These are phyloP conservation scores for Taurulus bubalis DNA, from an alignment of 2,113 vertebrate species.

Conservation along the genomic window DNA sequence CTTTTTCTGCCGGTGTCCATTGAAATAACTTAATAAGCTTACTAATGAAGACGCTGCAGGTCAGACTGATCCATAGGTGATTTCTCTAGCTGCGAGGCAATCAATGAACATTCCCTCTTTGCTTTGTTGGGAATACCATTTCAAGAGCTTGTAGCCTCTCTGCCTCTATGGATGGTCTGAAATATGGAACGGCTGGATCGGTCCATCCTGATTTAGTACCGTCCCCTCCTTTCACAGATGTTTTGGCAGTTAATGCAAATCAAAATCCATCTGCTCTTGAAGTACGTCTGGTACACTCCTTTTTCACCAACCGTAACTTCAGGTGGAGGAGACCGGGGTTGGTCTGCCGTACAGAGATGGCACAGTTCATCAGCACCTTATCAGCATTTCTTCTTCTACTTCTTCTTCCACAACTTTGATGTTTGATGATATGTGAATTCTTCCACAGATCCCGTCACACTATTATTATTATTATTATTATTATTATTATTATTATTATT, in stretches of 20 bases:
- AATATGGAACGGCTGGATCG: neutral
- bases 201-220: neutral
- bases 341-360: constrained; percentile 15
- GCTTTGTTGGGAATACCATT: constrained; percentile 6
- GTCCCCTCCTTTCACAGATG: neutral
- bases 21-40: constrained; percentile 45
- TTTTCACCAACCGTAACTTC: neutral
- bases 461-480: neutral
- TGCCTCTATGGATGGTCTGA: neutral
- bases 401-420: neutral
- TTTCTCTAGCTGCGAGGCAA: constrained; percentile 25
- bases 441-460: neutral
- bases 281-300: neutral
- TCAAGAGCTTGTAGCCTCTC: neutral
- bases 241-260: neutral
- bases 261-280: neutral
- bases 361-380: constrained; percentile 30
- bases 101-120: constrained; percentile 21
- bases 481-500: neutral
- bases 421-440: constrained; percentile 5
- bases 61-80: constrained; percentile 27
- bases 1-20: constrained; percentile 39
- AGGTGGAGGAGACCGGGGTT: neutral
- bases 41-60: constrained; percentile 49
- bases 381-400: constrained; percentile 3